Evolutionary conservation across 2,888 invertebrate species (phyloP).

Genomic region (Dasypolia templi): DNA sequence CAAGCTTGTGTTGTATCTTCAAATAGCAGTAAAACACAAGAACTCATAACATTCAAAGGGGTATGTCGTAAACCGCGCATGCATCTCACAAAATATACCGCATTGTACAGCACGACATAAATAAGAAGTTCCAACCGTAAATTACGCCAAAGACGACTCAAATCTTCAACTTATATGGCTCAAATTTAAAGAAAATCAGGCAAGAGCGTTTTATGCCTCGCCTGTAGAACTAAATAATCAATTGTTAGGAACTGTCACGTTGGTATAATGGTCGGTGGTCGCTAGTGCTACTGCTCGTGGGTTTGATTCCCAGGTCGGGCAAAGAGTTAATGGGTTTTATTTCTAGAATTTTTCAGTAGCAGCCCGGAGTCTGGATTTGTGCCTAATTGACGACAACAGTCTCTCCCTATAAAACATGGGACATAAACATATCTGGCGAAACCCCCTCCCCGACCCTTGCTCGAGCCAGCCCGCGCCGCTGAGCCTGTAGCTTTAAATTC

Average conservation of each 20-base stretch:
- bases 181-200: neutral
- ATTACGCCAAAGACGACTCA: neutral
- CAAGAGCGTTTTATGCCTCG: neutral
- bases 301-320: neutral
- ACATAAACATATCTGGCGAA: no score
- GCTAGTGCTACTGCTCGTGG: neutral
- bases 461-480: no score
- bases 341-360: no score
- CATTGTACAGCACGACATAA: neutral
- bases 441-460: no score
- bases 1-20: constrained; percentile 3
- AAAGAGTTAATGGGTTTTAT: no score
- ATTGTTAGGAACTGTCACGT: neutral
- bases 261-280: neutral
- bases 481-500: no score
- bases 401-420: neutral
- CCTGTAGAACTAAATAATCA: neutral
- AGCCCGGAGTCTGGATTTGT: neutral
- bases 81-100: constrained; percentile 37
- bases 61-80: constrained; percentile 21
- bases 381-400: neutral
- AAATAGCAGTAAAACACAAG: constrained; percentile 34
- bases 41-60: constrained; percentile 49
- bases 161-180: neutral
- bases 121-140: neutral